Evolutionary conservation across 2,888 invertebrate species (phyloP), one percentile per base, ranked within the genome.

Genomic region (Phyllotreta cruciferae): DNA sequence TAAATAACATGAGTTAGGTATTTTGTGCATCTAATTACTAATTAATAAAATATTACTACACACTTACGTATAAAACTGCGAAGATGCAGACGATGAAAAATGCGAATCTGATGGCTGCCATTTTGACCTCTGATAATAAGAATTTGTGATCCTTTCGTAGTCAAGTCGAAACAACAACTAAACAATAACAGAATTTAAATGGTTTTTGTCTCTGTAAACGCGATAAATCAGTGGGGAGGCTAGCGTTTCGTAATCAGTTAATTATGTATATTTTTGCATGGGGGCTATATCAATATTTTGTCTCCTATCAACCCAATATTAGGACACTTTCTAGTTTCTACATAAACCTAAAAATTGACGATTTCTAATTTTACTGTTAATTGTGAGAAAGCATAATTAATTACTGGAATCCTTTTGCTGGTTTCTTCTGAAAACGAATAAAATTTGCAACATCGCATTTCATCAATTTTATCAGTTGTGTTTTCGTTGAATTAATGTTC

Each of bases 101-200:
- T 50, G 68, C 62, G 13, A 74, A 53, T 60, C 70, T 72, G n/a
- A n/a, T n/a, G n/a, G 66, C 65, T 11, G 71, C 69, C 75, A 75
- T 75, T 69, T 66, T 66, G 35, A 41, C n/a, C 13, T 55, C 56
- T 49, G 52, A 44, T 62, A 42, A 24, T 24, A 24, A 24, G 2
- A 24, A 6, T 41, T 11, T 36, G 34, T 13, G 14, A 45, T 52
- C 13, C 44, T 52, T 62, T 57, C 24, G 35, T 24, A 42, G 42
- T 37, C 64, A 45, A 57, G 49, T 36, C 37, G 36, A 24, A 50
- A 38, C 57, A 55, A 57, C 9, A 36, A 64, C 54, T 50, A 39
- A 42, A 55, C 53, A 44, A 50, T 54, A 44, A 61, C 14, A 44
- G 54, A 38, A 38, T 38, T 47, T 35, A 50, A 47, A 47, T 58